phyloP scores from a whole-genome alignment of 1,140 invertebrate genomes.

The Atta texana region DNA sequence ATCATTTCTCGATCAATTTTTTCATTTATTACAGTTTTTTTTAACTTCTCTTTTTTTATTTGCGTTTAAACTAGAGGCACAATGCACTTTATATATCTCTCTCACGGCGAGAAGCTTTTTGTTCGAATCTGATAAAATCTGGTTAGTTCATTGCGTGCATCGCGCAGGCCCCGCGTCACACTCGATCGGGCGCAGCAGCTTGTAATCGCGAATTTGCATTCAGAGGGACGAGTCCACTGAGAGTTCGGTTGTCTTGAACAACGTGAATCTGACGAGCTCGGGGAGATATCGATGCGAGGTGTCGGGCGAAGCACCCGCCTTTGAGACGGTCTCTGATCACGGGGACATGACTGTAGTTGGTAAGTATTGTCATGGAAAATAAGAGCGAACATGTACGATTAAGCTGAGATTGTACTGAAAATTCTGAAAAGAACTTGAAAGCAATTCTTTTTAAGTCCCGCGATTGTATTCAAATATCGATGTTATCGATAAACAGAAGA shows the following conservation, averaged over 20 bases:
- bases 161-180: conserved; percentile 45
- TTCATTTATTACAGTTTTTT: too few species aligned
- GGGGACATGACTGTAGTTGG: conserved; percentile 92
- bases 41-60: background rate
- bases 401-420: background rate
- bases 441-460: background rate
- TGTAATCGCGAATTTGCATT: conserved; percentile 62
- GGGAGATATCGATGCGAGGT: conserved; percentile 94
- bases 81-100: conserved; percentile 31
- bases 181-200: conserved; percentile 56
- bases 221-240: conserved; percentile 92
- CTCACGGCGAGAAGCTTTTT: conserved; percentile 40
- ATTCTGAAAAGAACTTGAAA: background rate
- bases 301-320: conserved; percentile 93
- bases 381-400: conserved; percentile 6
- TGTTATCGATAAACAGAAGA: background rate
- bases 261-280: conserved; percentile 91
- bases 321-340: conserved; percentile 92
- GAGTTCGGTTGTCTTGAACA: conserved; percentile 90
- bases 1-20: too few species aligned
- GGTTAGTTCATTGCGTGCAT: conserved; percentile 9
- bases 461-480: background rate
- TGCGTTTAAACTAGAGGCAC: background rate
- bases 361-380: conserved; percentile 85
- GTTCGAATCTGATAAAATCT: conserved; percentile 56